Conservation (phyloP, 1,140 invertebrate species). For the Hylyphantes graminicola region DNA sequence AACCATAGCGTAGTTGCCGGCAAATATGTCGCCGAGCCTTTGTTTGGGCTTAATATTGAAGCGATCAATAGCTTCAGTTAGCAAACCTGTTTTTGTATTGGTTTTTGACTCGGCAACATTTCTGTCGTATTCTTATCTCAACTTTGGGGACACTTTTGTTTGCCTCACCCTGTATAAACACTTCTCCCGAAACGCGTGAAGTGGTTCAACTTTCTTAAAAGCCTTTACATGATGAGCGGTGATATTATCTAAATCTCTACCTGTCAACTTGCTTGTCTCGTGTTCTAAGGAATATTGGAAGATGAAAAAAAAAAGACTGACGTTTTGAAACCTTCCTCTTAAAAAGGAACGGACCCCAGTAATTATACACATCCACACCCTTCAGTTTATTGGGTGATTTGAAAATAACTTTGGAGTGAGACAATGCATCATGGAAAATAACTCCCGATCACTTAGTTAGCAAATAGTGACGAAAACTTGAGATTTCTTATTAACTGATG, state of each 20-base stretch:
- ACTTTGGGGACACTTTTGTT: too few relatives aligned
- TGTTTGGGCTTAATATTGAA: too few relatives aligned
- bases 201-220: slow-evolving; percentile 5
- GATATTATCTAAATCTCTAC: slow-evolving; percentile 47
- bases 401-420: background rate
- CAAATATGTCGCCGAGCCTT: too few relatives aligned
- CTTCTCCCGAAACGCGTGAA: too few relatives aligned
- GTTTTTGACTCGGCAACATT: too few relatives aligned
- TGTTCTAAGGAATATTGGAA: background rate
- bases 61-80: too few relatives aligned
- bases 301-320: slow-evolving; percentile 5
- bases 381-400: background rate
- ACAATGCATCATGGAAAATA: slow-evolving; percentile 1
- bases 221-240: slow-evolving; percentile 10
- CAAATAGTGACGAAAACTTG: background rate
- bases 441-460: slow-evolving; percentile 10
- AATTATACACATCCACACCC: slow-evolving; percentile 26
- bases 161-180: too few relatives aligned
- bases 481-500: too few relatives aligned
- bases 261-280: slow-evolving; percentile 21
- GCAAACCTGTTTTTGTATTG: too few relatives aligned
- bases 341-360: slow-evolving; percentile 18
- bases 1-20: too few relatives aligned
- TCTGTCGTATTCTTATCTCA: too few relatives aligned
- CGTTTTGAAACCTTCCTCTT: slow-evolving; percentile 15